Evolutionary conservation across 64 coral and sea anemone genomes (phyloP).

Genomic region (Montipora foliosa): DNA sequence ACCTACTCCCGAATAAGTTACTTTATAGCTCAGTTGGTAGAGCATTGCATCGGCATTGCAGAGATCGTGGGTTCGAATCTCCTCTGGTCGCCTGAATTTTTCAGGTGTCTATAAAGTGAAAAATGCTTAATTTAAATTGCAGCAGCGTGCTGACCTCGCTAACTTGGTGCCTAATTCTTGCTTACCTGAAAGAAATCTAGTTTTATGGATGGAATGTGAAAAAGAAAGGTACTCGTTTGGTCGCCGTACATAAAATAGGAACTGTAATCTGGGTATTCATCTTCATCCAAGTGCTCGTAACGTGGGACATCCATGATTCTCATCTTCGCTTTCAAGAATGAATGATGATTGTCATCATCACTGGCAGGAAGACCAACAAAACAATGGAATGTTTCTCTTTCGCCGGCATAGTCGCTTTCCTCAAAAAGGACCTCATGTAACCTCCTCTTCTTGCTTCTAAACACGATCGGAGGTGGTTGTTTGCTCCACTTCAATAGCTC

Average conservation of each 20-base stretch:
- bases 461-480: background rate
- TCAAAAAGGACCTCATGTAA: background rate
- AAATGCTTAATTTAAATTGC: background rate
- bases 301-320: slow-evolving; percentile 30
- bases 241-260: slow-evolving; percentile 38
- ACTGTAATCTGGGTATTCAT: background rate
- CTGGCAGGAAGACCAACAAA: background rate
- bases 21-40: no score
- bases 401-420: background rate
- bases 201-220: background rate
- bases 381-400: background rate
- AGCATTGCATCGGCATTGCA: no score
- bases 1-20: no score
- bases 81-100: background rate
- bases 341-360: background rate
- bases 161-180: background rate
- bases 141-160: background rate
- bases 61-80: no score
- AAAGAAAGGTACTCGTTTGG: background rate
- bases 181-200: slow-evolving; percentile 34
- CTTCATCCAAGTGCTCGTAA: slow-evolving; percentile 15
- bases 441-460: slow-evolving; percentile 15
- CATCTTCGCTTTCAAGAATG: background rate
- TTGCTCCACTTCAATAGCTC: background rate
- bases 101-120: background rate